Conservation (phyloP, 2,888 invertebrate genomes). For the Drepanosiphum platanoidis region DNA sequence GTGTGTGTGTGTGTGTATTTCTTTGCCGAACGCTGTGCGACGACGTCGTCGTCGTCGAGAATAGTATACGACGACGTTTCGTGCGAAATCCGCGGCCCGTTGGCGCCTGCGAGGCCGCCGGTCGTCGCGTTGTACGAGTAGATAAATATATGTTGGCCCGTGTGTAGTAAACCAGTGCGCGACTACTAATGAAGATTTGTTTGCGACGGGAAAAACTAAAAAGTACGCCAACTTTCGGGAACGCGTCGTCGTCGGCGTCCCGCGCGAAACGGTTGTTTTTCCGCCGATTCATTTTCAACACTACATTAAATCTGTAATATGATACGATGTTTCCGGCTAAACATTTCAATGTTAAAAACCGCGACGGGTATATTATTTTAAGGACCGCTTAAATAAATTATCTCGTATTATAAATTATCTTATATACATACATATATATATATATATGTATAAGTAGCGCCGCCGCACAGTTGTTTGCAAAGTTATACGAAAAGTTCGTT, state of each 20-base stretch:
- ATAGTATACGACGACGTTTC: no score
- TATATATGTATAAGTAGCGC: not conserved
- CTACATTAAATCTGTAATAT: not conserved
- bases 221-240: not conserved
- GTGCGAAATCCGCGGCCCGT: not conserved
- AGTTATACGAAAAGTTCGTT: constrained; percentile 38
- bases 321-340: not conserved
- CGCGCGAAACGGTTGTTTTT: no score
- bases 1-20: no score
- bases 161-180: not conserved
- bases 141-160: not conserved
- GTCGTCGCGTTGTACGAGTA: not conserved
- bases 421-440: not conserved
- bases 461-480: not conserved
- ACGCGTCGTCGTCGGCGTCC: not conserved
- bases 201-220: constrained; percentile 4
- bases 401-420: constrained; percentile 12
- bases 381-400: constrained; percentile 10
- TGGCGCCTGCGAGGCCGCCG: not conserved
- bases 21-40: not conserved
- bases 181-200: constrained; percentile 29
- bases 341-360: not conserved
- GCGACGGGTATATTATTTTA: not conserved
- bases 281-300: constrained; percentile 4
- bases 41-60: no score